Evolutionary conservation across 2,113 vertebrate species (phyloP).

Genomic region (Echinops telfairi): DNA sequence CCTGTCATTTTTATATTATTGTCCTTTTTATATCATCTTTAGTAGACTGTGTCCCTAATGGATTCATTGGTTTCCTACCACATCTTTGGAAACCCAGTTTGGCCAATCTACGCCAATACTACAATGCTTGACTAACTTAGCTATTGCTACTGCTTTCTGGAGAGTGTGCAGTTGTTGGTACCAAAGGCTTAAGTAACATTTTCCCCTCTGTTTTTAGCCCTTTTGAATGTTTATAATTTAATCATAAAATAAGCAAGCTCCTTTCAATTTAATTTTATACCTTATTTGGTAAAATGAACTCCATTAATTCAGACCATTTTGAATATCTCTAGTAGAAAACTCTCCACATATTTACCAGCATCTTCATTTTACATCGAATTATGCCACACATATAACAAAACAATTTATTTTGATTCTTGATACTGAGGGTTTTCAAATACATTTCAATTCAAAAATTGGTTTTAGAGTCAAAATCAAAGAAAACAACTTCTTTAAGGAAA

Average conservation of each 20-base stretch:
- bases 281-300: not conserved
- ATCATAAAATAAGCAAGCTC: not conserved
- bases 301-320: conserved; percentile 21
- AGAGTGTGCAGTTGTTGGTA: not conserved
- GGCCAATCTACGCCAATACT: not conserved
- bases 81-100: not conserved
- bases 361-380: not conserved
- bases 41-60: not conserved
- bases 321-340: not conserved
- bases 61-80: not conserved
- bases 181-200: conserved; percentile 1
- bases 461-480: not conserved
- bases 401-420: not conserved
- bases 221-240: not conserved
- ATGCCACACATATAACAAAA: not conserved
- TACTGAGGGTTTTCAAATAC: not conserved
- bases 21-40: not conserved
- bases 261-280: not conserved
- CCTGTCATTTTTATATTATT: not conserved
- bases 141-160: not conserved
- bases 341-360: not conserved
- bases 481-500: not conserved
- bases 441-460: conserved; percentile 10
- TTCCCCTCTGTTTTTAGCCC: not conserved
- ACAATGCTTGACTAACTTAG: not conserved